phyloP scores from a whole-genome alignment of 1,140 invertebrate species.

The Bombus huntii region DNA sequence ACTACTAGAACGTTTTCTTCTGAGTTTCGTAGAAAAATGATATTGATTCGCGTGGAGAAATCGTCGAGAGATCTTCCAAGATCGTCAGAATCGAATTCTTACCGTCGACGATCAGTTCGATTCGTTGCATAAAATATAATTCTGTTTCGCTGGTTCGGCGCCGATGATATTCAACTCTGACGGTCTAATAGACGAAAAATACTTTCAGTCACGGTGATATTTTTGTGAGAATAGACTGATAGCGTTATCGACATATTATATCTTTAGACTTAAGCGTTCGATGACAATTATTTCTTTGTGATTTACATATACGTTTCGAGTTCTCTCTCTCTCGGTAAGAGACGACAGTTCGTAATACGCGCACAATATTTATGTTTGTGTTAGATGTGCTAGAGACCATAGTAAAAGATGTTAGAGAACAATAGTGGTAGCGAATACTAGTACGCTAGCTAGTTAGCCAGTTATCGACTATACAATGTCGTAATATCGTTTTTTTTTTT shows the following conservation, averaged over 20 bases:
- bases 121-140: background rate
- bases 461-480: slow-evolving; percentile 51
- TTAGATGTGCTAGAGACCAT: slow-evolving; percentile 69
- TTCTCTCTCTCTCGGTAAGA: slow-evolving; percentile 28
- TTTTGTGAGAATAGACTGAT: slow-evolving; percentile 75
- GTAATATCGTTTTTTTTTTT: slow-evolving; percentile 19
- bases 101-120: background rate
- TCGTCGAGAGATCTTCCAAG: slow-evolving; percentile 50
- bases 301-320: slow-evolving; percentile 64
- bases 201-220: slow-evolving; percentile 70
- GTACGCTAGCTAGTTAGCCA: slow-evolving; percentile 55
- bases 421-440: slow-evolving; percentile 60
- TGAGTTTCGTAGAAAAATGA: slow-evolving; percentile 55
- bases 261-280: slow-evolving; percentile 60
- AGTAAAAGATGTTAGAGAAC: slow-evolving; percentile 64
- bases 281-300: slow-evolving; percentile 63
- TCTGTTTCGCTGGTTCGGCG: background rate
- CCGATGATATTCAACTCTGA: slow-evolving; percentile 2
- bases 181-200: background rate
- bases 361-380: slow-evolving; percentile 71
- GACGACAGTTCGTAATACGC: slow-evolving; percentile 54
- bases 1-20: slow-evolving; percentile 51
- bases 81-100: slow-evolving; percentile 43
- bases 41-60: slow-evolving; percentile 37
- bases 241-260: slow-evolving; percentile 62